Percentiles rank a stretch among this genome's conserved stretches.
Evolutionary conservation across 1,140 invertebrate genomes (phyloP).

Genomic region (Drosophila nannoptera): DNA sequence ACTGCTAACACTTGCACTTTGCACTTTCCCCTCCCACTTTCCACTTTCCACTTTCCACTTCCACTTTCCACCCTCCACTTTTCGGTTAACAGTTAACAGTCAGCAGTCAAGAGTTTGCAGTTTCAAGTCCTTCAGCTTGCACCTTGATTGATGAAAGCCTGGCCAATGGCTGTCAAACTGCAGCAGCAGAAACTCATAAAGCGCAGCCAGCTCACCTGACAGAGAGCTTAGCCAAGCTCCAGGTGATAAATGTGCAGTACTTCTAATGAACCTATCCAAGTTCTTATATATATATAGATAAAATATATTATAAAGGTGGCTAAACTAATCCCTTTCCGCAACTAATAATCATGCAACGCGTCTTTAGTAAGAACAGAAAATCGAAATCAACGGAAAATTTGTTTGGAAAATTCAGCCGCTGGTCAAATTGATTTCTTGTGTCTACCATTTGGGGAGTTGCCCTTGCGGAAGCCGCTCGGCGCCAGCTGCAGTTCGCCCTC

Average conservation of each 20-base stretch:
- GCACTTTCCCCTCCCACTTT: slow-evolving; percentile 21
- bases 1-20: slow-evolving; percentile 33
- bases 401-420: background rate
- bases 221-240: background rate
- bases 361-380: background rate
- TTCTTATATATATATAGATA: too few relatives aligned
- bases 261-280: too few relatives aligned
- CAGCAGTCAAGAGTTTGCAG: too few relatives aligned
- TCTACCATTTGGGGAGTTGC: slow-evolving; percentile 64
- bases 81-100: slow-evolving; percentile 1
- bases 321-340: too few relatives aligned
- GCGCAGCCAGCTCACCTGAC: background rate
- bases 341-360: too few relatives aligned
- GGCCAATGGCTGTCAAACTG: slow-evolving; percentile 46
- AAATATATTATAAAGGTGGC: too few relatives aligned
- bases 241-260: too few relatives aligned
- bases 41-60: slow-evolving; percentile 11
- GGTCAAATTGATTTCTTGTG: slow-evolving; percentile 3
- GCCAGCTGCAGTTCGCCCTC: slow-evolving; percentile 13
- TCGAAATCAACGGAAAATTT: background rate
- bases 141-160: slow-evolving; percentile 57
- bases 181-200: slow-evolving; percentile 11
- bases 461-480: slow-evolving; percentile 27
- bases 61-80: slow-evolving; percentile 28
- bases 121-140: background rate